Conservation (phyloP, 2,797 vertebrate genomes). For the Emys orbicularis region DNA sequence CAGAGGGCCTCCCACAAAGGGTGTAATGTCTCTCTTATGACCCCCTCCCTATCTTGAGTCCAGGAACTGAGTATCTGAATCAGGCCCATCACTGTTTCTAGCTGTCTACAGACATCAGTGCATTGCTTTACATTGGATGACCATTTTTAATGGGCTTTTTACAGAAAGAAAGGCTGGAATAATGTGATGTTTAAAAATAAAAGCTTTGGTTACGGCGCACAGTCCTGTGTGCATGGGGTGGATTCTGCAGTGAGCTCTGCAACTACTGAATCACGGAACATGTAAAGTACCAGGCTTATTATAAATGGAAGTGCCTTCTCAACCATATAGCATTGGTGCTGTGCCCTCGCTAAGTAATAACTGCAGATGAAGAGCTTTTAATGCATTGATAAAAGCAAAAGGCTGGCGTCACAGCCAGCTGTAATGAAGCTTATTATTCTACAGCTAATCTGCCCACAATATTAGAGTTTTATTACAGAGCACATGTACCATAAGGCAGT, state of each 20-base stretch:
- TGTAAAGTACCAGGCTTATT: constrained; percentile 65
- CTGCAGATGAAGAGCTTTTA: constrained; percentile 76
- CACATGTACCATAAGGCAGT: constrained; percentile 66
- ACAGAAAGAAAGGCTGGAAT: constrained; percentile 25
- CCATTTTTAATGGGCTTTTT: constrained; percentile 54
- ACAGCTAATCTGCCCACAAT: constrained; percentile 74
- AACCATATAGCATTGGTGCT: constrained; percentile 57
- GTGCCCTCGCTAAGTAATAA: constrained; percentile 74
- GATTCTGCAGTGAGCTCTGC: background rate
- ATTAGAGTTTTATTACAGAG: constrained; percentile 71
- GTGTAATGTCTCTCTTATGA: background rate
- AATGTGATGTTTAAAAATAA: constrained; percentile 56
- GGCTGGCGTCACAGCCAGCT: constrained; percentile 70
- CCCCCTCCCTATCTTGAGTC: background rate
- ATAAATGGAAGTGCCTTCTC: constrained; percentile 46
- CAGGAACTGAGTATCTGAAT: background rate
- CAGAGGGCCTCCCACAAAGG: background rate
- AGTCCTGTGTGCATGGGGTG: constrained; percentile 24
- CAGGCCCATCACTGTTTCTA: constrained; percentile 33
- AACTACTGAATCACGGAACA: constrained; percentile 24
- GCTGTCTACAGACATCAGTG: constrained; percentile 51
- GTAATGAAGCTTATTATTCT: constrained; percentile 78
- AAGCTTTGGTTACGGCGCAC: constrained; percentile 66
- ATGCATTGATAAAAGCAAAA: constrained; percentile 79
- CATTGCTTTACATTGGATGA: constrained; percentile 14